Conservation (phyloP, 2,113 vertebrate genomes). For the Odobenus rosmarus region DNA sequence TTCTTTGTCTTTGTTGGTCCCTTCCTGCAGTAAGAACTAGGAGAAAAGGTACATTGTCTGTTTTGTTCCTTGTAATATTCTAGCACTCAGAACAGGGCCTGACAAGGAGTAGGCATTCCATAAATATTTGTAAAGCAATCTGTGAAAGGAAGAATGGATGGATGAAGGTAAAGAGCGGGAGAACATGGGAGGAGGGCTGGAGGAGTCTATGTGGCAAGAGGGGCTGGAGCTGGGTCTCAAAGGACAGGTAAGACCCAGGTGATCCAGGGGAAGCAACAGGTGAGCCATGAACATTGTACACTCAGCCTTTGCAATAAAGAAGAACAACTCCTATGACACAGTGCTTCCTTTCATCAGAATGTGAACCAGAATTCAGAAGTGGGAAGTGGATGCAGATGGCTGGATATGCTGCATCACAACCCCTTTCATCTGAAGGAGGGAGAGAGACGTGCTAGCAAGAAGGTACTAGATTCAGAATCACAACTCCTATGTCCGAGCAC, state of each 20-base stretch:
- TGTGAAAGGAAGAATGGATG: not conserved
- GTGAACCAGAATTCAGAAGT: not conserved
- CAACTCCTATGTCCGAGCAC: not conserved
- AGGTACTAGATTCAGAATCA: not conserved
- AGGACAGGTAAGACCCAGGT: not conserved
- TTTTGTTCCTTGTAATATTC: not conserved
- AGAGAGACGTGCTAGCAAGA: no score
- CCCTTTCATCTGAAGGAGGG: not conserved
- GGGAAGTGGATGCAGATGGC: not conserved
- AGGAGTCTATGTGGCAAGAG: not conserved
- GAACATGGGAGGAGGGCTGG: accelerated
- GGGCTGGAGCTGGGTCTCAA: not conserved
- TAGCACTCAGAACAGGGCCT: not conserved
- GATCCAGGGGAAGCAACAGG: not conserved
- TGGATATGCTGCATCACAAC: not conserved
- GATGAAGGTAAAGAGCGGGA: not conserved
- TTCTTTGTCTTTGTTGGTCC: not conserved
- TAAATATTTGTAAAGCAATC: not conserved
- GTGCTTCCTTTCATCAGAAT: not conserved
- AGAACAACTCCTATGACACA: not conserved
- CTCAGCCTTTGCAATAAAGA: not conserved
- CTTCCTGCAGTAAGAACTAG: not conserved
- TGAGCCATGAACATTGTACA: accelerated
- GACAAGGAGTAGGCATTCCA: not conserved
- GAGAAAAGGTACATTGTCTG: not conserved